Percentiles rank a stretch among this genome's conserved stretches.
Conservation (phyloP, 2,888 invertebrate species). For the Metallyticus violacea region DNA sequence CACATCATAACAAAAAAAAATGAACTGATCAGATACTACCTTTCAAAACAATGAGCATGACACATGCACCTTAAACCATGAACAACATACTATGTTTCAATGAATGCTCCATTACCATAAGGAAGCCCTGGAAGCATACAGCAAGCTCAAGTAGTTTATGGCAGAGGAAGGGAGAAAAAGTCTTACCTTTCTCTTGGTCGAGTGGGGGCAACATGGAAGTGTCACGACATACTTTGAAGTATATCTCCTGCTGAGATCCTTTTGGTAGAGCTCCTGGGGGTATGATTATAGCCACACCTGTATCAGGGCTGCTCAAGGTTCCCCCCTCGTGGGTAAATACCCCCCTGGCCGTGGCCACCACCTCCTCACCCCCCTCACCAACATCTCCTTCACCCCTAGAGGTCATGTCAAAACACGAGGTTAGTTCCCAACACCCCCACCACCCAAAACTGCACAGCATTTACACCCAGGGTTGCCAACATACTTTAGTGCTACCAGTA, state of each 20-base stretch:
- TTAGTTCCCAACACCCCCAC: conserved; percentile 16
- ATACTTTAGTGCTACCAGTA: background rate
- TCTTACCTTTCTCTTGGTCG: conserved; percentile 84
- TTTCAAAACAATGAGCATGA: background rate
- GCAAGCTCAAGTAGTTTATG: background rate
- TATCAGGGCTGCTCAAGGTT: conserved; percentile 78
- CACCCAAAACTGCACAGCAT: background rate
- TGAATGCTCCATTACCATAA: background rate
- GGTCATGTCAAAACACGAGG: conserved; percentile 21
- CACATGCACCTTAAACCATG: background rate
- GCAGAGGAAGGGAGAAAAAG: conserved; percentile 30
- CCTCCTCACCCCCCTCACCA: conserved; percentile 33
- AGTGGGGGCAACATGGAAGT: conserved; percentile 67
- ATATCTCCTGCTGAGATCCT: conserved; percentile 84
- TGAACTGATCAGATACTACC: background rate
- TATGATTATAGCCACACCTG: conserved; percentile 86
- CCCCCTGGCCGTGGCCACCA: conserved; percentile 46
- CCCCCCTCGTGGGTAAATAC: conserved; percentile 78
- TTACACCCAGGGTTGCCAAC: background rate
- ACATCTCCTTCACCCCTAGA: conserved; percentile 27
- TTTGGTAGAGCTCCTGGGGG: conserved; percentile 83
- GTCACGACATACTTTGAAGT: conserved; percentile 76
- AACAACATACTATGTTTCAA: background rate
- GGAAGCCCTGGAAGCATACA: background rate
- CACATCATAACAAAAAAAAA: background rate